Evolutionary conservation across 2,113 vertebrate genomes (phyloP).

Genomic region (Amphiprion ocellaris): DNA sequence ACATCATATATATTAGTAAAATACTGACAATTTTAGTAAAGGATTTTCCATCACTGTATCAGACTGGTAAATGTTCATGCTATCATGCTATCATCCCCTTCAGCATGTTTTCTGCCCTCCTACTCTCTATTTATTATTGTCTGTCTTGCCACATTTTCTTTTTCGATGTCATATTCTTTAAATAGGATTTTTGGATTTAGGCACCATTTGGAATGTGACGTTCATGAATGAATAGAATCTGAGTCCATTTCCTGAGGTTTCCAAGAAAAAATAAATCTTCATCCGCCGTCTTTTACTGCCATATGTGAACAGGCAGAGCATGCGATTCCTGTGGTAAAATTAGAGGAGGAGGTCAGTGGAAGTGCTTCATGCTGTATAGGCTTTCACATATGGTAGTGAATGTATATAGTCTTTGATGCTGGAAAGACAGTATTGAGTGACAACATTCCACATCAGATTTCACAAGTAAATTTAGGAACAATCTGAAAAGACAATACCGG

Average conservation of each 20-base stretch:
- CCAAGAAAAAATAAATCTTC: slow-evolving; percentile 57
- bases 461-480: background rate
- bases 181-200: slow-evolving; percentile 34
- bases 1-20: no score
- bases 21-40: no score
- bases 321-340: slow-evolving; percentile 52
- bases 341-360: slow-evolving; percentile 45
- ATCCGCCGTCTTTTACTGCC: slow-evolving; percentile 33
- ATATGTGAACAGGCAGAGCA: slow-evolving; percentile 34
- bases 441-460: background rate
- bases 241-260: slow-evolving; percentile 58
- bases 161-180: slow-evolving; percentile 14
- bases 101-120: background rate
- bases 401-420: slow-evolving; percentile 5
- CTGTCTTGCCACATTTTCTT: slow-evolving; percentile 23
- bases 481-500: background rate
- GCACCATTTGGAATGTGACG: slow-evolving; percentile 22
- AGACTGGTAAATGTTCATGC: no score
- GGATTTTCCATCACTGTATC: background rate
- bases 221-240: slow-evolving; percentile 25
- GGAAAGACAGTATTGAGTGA: slow-evolving; percentile 3
- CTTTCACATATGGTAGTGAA: slow-evolving; percentile 16
- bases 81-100: no score
- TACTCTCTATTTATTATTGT: slow-evolving; percentile 30
- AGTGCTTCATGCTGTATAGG: slow-evolving; percentile 4